phyloP scores from a whole-genome alignment of 2,888 invertebrate species.

The Bellardia bayeri region DNA sequence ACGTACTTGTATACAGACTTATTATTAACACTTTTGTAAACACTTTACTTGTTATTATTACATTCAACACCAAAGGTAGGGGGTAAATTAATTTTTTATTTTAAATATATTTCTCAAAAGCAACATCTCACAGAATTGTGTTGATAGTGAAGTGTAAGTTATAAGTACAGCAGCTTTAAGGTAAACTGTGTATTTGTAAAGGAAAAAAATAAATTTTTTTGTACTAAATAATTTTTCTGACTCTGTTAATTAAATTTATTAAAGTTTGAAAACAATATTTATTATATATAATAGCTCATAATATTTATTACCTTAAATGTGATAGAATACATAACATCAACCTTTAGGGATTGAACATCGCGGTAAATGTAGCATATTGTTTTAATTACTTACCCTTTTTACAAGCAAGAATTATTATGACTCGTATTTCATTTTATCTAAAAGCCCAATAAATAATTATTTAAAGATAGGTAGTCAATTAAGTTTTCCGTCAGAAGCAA shows the following conservation, averaged over 20 bases:
- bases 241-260: background rate
- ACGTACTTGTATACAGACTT: slow-evolving; percentile 12
- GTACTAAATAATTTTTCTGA: background rate
- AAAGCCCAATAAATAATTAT: background rate
- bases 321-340: background rate
- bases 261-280: background rate
- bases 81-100: slow-evolving; percentile 20
- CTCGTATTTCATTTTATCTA: background rate
- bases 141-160: background rate
- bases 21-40: slow-evolving; percentile 59
- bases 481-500: too few relatives aligned
- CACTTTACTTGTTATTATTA: slow-evolving; percentile 48
- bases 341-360: background rate
- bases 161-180: background rate
- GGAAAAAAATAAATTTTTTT: background rate
- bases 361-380: slow-evolving; percentile 30
- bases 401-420: background rate
- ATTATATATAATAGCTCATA: background rate
- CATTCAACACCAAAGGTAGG: slow-evolving; percentile 1
- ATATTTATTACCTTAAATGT: background rate
- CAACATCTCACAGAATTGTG: background rate
- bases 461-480: background rate
- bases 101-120: background rate
- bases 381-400: slow-evolving; percentile 46
- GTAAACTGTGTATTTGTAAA: background rate